These are phyloP conservation scores for Cacatua alba DNA, from an alignment of 2,113 vertebrate genomes.

Conservation along the genomic window DNA sequence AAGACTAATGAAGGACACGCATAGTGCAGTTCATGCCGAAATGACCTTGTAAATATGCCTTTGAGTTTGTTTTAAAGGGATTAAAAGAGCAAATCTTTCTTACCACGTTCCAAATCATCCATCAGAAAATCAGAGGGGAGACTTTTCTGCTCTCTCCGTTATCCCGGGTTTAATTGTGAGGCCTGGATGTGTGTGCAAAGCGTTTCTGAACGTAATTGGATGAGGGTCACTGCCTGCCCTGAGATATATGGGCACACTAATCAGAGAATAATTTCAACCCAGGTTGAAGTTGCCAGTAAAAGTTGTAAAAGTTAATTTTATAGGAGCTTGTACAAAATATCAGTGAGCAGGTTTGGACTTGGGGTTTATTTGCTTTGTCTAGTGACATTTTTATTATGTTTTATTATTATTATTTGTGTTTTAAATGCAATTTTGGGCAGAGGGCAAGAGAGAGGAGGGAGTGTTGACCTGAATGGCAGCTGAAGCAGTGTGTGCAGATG, in stretches of 20 bases:
- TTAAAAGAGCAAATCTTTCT: neutral
- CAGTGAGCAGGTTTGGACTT: neutral
- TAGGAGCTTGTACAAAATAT: conserved; percentile 16
- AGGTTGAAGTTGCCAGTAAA: conserved; percentile 30
- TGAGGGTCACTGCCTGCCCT: conserved; percentile 61
- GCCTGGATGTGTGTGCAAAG: conserved; percentile 6
- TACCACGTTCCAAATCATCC: neutral
- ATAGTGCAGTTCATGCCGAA: too few species aligned
- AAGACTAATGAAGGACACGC: too few species aligned
- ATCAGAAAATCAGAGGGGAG: conserved; percentile 3
- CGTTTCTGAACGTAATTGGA: conserved; percentile 58
- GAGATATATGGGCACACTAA: conserved; percentile 51
- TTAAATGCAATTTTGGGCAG: neutral
- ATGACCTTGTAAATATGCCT: too few species aligned
- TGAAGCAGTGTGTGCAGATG: neutral
- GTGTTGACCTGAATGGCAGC: neutral
- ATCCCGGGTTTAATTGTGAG: conserved; percentile 37
- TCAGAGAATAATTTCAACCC: conserved; percentile 51
- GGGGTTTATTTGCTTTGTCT: conserved; percentile 21
- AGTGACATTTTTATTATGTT: conserved; percentile 32
- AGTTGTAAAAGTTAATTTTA: conserved; percentile 59
- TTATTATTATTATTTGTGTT: conserved; percentile 65
- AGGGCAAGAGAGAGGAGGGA: neutral
- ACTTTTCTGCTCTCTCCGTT: neutral
- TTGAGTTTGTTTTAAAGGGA: too few species aligned